Evolutionary conservation across 1,140 invertebrate genomes (phyloP).

Genomic region (Aphelenchoides avenae): DNA sequence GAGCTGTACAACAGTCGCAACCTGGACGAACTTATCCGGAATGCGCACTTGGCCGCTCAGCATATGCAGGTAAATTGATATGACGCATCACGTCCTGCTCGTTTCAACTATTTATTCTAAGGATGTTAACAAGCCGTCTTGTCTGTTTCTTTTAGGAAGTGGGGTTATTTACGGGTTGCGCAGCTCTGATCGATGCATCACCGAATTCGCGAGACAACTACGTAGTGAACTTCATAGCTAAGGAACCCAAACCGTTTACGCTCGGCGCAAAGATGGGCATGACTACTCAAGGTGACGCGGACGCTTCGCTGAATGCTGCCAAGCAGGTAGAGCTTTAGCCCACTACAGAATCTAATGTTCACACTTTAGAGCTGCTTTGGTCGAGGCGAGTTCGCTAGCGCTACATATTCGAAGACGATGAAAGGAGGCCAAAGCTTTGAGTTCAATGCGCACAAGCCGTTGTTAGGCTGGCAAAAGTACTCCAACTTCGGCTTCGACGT

Average conservation of each 20-base stretch:
- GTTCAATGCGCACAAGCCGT: constrained; percentile 44
- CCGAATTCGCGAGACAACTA: constrained; percentile 26
- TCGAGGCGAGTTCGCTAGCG: constrained; percentile 44
- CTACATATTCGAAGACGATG: constrained; percentile 47
- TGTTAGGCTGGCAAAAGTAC: constrained; percentile 56
- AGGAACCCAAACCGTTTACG: constrained; percentile 44
- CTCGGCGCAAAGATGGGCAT: constrained; percentile 52
- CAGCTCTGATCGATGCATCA: constrained; percentile 47
- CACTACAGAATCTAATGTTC: constrained; percentile 1
- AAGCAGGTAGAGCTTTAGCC: constrained; percentile 25
- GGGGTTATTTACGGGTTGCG: constrained; percentile 48
- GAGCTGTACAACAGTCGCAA: constrained; percentile 46
- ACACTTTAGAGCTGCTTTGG: constrained; percentile 48
- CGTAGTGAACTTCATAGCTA: constrained; percentile 47
- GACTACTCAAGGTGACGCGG: constrained; percentile 50
- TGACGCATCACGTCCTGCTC: no score
- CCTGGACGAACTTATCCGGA: constrained; percentile 49
- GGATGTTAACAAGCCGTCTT: constrained; percentile 2
- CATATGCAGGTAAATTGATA: constrained; percentile 44
- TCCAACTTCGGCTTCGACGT: constrained; percentile 27
- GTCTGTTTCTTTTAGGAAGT: constrained; percentile 43
- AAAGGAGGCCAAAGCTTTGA: constrained; percentile 47
- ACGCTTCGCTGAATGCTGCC: constrained; percentile 39
- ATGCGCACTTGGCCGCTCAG: constrained; percentile 43
- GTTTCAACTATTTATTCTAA: constrained; percentile 20